phyloP scores from a whole-genome alignment of 2,113 vertebrate genomes.

The Ciconia maguari region DNA sequence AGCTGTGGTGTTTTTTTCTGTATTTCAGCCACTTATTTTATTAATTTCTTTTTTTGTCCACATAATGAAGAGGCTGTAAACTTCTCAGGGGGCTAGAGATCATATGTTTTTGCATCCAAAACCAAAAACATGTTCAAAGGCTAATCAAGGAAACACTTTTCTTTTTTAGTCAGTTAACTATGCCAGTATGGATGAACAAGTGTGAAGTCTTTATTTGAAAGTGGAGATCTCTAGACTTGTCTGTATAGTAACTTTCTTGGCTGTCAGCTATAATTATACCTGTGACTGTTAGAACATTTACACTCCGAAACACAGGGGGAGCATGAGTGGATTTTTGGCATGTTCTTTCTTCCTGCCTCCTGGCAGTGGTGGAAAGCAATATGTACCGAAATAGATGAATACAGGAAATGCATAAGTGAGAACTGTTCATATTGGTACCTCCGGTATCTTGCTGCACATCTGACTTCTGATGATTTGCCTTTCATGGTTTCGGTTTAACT shows the following conservation, averaged over 20 bases:
- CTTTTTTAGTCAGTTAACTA: neutral
- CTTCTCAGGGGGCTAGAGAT: neutral
- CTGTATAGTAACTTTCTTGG: neutral
- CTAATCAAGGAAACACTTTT: neutral
- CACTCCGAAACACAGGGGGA: neutral
- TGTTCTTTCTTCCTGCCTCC: neutral
- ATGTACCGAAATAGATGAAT: neutral
- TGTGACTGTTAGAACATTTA: neutral
- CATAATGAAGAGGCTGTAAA: neutral
- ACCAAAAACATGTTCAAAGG: neutral
- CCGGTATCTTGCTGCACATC: neutral
- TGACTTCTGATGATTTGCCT: neutral
- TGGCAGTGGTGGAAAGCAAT: neutral
- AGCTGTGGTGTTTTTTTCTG: neutral
- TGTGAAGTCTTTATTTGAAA: neutral
- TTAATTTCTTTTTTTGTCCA: neutral
- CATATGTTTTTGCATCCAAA: neutral
- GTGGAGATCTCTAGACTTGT: neutral
- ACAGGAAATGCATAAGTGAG: neutral
- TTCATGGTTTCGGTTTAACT: neutral
- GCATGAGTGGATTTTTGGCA: neutral
- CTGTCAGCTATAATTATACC: constrained; percentile 38
- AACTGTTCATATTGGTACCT: neutral
- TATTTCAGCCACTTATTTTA: neutral
- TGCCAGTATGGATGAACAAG: neutral